Base-by-base conservation (phyloP, 2,797 vertebrate species). In the Sternotherus odoratus region DNA sequence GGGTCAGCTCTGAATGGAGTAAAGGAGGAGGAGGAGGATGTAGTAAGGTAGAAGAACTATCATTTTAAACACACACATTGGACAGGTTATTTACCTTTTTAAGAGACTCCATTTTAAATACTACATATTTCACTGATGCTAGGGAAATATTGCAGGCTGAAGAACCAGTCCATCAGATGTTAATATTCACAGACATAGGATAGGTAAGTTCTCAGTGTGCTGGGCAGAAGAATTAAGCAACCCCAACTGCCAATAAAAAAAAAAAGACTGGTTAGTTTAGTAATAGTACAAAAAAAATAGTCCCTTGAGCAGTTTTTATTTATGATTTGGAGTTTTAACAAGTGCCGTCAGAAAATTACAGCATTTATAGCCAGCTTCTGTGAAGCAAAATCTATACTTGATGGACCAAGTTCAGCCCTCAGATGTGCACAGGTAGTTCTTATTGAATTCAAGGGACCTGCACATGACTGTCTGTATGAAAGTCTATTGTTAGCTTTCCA, bases 11-110 rank as follows among this genome's bases (percentile, higher is more conserved):
- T 57, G 28, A 28, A 3, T 1, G 19, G 8, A 49, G 5, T 6
- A 46, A 39, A 49, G 77, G 4, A 43, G 0, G 46, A 49, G 77
- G 4, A 43, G 0, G 0, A 3, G 3, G 3, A 46, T 43, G 46
- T 0, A 81, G 43, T 75, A 46, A 75, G 15, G 43, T 4, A 30
- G 72, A 74, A 74, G 72, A 26, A 75, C 50, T 77, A 79, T 8
- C 5, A 24, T 28, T 30, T 54, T 46, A 24, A 74, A 17, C 4
- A 4, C 12, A 85, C 13, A 84, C 2, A 79, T 48, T 86, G 81
- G 36, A 24, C 3, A 48, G 74, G 28, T 66, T 1, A 4, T 21
- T 49, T 46, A 3, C 0, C 6, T 81, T 81, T 85, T 57, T 43
- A 30, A 2, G 21, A 39, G 0, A 48, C 0, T 1, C 6, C 23